Conservation (phyloP, 2,888 invertebrate genomes). For the Lamellibrachia columna region DNA sequence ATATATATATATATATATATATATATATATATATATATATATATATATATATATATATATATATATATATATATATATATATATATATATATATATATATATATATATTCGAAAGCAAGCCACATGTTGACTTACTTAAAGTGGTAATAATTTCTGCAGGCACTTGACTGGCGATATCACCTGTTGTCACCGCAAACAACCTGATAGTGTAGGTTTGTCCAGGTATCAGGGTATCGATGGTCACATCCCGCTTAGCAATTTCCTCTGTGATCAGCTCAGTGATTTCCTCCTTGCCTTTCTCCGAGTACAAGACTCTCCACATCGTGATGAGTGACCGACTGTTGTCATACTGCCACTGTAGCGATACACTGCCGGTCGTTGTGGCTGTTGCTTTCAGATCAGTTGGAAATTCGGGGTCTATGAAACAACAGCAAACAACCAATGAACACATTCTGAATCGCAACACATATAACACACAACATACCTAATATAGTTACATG, state of each 20-base stretch:
- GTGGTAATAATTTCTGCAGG: background rate
- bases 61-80: too few species aligned
- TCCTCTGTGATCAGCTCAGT: background rate
- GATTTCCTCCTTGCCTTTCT: background rate
- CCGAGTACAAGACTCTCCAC: background rate
- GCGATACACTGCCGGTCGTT: background rate
- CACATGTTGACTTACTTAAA: background rate
- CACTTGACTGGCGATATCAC: background rate
- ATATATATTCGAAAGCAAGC: too few species aligned
- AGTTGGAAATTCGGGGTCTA: background rate
- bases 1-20: too few species aligned
- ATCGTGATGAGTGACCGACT: background rate
- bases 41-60: too few species aligned
- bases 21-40: too few species aligned
- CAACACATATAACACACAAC: too few species aligned
- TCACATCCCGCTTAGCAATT: background rate
- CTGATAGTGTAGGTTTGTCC: background rate
- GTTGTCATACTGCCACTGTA: background rate
- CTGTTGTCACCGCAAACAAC: background rate
- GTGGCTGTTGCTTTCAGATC: background rate
- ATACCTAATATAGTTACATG: too few species aligned
- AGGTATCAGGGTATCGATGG: background rate
- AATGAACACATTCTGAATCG: background rate
- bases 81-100: too few species aligned
- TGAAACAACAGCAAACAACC: background rate